Base-by-base conservation (phyloP, 2,113 vertebrate genomes). In the Ailurus styani region DNA sequence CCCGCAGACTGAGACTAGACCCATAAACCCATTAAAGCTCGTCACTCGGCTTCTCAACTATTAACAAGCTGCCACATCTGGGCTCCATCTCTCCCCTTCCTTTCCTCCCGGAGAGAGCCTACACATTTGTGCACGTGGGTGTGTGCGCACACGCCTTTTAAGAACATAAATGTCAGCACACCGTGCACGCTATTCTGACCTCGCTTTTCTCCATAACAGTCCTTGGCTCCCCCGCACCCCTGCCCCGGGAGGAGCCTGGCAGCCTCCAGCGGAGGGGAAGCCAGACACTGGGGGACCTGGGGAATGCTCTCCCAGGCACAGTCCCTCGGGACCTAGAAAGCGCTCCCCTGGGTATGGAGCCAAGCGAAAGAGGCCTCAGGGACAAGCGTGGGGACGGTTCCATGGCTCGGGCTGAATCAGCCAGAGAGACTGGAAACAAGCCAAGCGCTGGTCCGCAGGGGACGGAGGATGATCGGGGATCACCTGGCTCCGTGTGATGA, bases 61-160 rank as follows among this genome's bases (percentile, higher is more conserved):
- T 12, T 23, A 42, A 52, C 17, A 60, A 6, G 23, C 27, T 52
- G 37, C 40, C 73, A 47, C 37, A n/a, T 8, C 7, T 23, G 54
- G 17, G 52, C 6, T 68, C 57, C 66, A 15, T 17, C 23, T 15
- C 2, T 7, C 15, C 70, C 75, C 64, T 52, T 57, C 34, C 64
- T n/a, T 8, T 18, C 37, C 85, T 78, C n/a, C 78, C 62, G 31
- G 34, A 60, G 55, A 68, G 13, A 70, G 17, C 42, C 25, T 10
- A 2, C 20, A 21, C 29, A 10, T 1, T 1, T 3, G 0, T 3
- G 8, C 2, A 4, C 0, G 7, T 7, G 34, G 12, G 1, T 0
- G 14, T 0, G 7, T 17, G 2, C 9, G 0, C 14, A 7, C 8
- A 31, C 9, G 42, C 55, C 83, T 29, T 52, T 9, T 27, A 55